Percentiles rank a stretch among this genome's conserved stretches.
phyloP scores from a whole-genome alignment of 2,888 invertebrate genomes.

The Punctoribates punctum region DNA sequence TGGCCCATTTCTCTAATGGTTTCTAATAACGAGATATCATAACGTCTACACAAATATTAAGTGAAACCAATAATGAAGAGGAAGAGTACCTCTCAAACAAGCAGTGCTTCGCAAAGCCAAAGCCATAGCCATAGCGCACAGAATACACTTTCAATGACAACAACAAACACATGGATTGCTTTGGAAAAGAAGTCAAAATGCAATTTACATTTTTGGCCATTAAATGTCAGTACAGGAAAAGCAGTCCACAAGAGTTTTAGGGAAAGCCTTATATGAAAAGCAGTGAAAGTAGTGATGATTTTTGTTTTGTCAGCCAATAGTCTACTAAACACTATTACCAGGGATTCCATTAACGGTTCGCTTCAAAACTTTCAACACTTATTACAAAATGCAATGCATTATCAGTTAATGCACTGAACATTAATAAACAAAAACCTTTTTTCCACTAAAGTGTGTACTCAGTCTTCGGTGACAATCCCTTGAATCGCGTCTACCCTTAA shows the following conservation, averaged over 20 bases:
- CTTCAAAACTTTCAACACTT: slow-evolving; percentile 32
- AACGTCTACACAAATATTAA: slow-evolving; percentile 26
- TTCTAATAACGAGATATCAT: slow-evolving; percentile 19
- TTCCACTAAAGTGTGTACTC: background rate
- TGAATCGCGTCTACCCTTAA: too few relatives aligned
- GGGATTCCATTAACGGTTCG: slow-evolving; percentile 30
- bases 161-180: background rate
- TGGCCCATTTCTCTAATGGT: slow-evolving; percentile 17
- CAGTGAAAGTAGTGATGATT: slow-evolving; percentile 12
- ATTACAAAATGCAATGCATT: slow-evolving; percentile 33
- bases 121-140: too few relatives aligned
- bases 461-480: slow-evolving; percentile 24
- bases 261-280: background rate
- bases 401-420: slow-evolving; percentile 32
- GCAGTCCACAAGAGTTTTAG: background rate
- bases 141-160: slow-evolving; percentile 7
- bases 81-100: slow-evolving; percentile 20
- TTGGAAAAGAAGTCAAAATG: slow-evolving; percentile 26
- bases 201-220: slow-evolving; percentile 37
- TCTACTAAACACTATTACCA: slow-evolving; percentile 21
- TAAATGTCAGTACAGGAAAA: slow-evolving; percentile 28
- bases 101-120: background rate
- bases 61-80: slow-evolving; percentile 28
- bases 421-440: slow-evolving; percentile 32
- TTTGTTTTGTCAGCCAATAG: slow-evolving; percentile 22